Evolutionary conservation across 2,113 vertebrate species (phyloP), one percentile per base, ranked within the genome.

Genomic region (Bombycilla garrulus): DNA sequence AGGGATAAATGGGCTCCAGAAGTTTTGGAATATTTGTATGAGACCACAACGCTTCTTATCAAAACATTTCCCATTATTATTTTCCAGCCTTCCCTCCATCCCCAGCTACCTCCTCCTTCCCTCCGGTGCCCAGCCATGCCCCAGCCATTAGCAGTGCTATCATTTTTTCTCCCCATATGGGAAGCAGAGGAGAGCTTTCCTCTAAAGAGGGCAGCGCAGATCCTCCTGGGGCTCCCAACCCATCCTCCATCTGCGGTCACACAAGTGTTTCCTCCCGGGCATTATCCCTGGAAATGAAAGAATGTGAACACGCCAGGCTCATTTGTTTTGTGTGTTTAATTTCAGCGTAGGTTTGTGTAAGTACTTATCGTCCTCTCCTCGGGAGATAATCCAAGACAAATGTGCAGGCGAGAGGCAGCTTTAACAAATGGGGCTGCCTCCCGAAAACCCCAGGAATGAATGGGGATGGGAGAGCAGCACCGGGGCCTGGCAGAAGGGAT

Each of bases 251-350:
- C 91, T 96, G 94, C 23, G 86, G 89, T 91, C 50, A 3, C 5
- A 8, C 91, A 21, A 97, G 65, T 57, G 86, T 93, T 96, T 93
- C 86, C 94, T 94, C 94, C 48, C 2, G 8, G 78, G 93, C n/a
- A 69, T 90, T 91, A 92, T 91, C 89, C 26, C 91, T 95, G 81
- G 84, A 91, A 95, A 84, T 72, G 84, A 81, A 92, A 91, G 89
- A 94, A 92, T 44, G 48, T 26, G 92, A 91, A 87, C 66, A 91
- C 35, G 20, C 91, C 91, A 61, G 87, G 78, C 89, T 95, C 91
- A 87, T 95, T 96, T 95, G 95, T 95, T 95, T 69, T 92, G 94
- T 90, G 93, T 90, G 91, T 91, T 96, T 96, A 93, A 96, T 95
- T 95, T 87, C 89, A 50, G 91, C 35, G 7, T 89, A 81, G 92